phyloP scores from a whole-genome alignment of 2,113 vertebrate genomes.

The Elanoides forficatus region DNA sequence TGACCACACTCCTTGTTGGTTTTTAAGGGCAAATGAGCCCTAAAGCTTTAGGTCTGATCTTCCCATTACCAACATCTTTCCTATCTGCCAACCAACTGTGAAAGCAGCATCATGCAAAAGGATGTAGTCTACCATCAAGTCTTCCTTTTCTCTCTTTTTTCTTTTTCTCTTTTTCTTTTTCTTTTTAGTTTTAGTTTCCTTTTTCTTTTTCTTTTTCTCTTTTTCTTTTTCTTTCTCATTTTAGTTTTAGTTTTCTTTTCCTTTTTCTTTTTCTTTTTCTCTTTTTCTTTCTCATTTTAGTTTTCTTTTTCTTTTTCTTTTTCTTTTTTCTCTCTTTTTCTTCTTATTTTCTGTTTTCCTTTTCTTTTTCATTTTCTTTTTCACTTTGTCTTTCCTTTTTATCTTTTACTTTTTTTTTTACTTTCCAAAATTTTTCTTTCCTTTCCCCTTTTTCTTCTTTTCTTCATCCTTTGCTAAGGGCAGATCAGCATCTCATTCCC shows the following conservation, averaged over 20 bases:
- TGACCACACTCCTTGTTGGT: neutral
- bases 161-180: neutral
- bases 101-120: neutral
- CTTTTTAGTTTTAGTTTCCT: too few species aligned
- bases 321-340: rapidly evolving
- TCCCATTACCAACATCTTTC: neutral
- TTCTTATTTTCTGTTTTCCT: too few species aligned
- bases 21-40: neutral
- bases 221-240: rapidly evolving
- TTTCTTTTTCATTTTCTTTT: rapidly evolving
- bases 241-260: rapidly evolving
- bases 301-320: rapidly evolving
- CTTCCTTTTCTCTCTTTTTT: neutral
- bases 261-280: rapidly evolving
- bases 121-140: neutral
- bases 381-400: too few species aligned
- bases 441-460: neutral
- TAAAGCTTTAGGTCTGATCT: neutral
- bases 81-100: neutral
- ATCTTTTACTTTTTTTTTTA: neutral
- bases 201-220: neutral
- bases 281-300: rapidly evolving
- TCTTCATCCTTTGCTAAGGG: neutral
- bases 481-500: neutral
- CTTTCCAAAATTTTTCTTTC: neutral